Conservation (phyloP, 2,797 vertebrate genomes). For the Neosilurus hyrtlii region DNA sequence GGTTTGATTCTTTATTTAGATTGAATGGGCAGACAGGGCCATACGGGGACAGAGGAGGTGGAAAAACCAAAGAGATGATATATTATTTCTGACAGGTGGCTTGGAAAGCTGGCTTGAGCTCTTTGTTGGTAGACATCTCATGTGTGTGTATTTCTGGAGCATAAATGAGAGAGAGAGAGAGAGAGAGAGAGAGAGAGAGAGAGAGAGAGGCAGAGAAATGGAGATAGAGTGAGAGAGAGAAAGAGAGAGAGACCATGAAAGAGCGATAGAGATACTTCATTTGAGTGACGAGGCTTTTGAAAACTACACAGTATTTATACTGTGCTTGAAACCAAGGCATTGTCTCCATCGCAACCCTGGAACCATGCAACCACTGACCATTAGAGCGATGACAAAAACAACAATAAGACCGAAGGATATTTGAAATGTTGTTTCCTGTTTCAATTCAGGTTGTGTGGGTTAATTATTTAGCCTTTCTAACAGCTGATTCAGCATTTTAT, state of each 20-base stretch:
- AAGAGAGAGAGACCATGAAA: background rate
- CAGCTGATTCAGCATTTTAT: slow-evolving; percentile 62
- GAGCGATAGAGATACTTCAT: background rate
- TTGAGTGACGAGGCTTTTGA: background rate
- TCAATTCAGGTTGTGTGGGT: slow-evolving; percentile 47
- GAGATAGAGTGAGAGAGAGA: background rate
- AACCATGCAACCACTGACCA: slow-evolving; percentile 18
- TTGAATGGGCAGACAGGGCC: slow-evolving; percentile 24
- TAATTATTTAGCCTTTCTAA: slow-evolving; percentile 62
- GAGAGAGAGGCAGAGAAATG: background rate
- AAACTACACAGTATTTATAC: background rate
- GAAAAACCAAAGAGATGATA: slow-evolving; percentile 39
- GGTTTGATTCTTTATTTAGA: slow-evolving; percentile 40
- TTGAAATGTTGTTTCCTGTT: slow-evolving; percentile 35
- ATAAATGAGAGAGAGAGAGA: background rate
- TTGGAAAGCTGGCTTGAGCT: slow-evolving; percentile 11
- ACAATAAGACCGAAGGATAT: slow-evolving; percentile 6
- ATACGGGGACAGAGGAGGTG: slow-evolving; percentile 22
- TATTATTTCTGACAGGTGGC: slow-evolving; percentile 42
- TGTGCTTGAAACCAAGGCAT: background rate
- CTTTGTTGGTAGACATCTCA: slow-evolving; percentile 15
- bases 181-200: background rate
- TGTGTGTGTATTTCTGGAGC: background rate
- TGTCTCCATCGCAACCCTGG: background rate
- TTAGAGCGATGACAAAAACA: slow-evolving; percentile 7